Base-by-base conservation (phyloP, 1,140 invertebrate genomes). In the Diachasma alloeum region DNA sequence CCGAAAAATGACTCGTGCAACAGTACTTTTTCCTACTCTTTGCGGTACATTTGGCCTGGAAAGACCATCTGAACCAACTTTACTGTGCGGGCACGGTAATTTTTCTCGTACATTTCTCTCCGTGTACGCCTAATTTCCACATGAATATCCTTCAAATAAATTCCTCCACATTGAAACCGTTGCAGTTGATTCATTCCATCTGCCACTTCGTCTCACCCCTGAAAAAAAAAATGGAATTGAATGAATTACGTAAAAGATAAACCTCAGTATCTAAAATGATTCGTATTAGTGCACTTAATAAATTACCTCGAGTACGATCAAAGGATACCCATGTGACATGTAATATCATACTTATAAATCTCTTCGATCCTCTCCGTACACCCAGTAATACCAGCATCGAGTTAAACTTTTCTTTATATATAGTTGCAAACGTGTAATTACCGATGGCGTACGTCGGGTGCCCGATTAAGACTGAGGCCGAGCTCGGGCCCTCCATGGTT, bases 331-430 rank as follows among this genome's bases (percentile, higher is more conserved):
- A 37, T 70, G 22, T 42, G 42, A 42, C 44, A 72, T 24, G 24
- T 72, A 72, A 72, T 72, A 72, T 72, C 70, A 72, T 44, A 31
- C 68, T 53, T 53, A 72, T 72, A 72, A 72, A 72, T 72, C 70
- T 46, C 17, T 22, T 10, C 24, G 26, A 53, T 53, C 42, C 26
- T 22, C 44, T 31, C 24, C 42, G 2, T n/a, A 22, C 37, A n/a
- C 10, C 24, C 36, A 69, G 39, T 69, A 69, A 69, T 39, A 69
- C 36, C 17, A 42, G 67, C 31, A 69, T 67, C 36, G 31, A 69
- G 67, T 31, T 31, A 63, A 63, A 63, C 59, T 63, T 63, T 63
- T 63, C 59, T 63, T 63, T 69, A 39, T 69, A 37, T 37, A 69
- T 69, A 69, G 19, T 48, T 46, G 37, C 39, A 46, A 31, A 72